phyloP scores from a whole-genome alignment of 2,888 invertebrate genomes.

The Drosophila putrida region DNA sequence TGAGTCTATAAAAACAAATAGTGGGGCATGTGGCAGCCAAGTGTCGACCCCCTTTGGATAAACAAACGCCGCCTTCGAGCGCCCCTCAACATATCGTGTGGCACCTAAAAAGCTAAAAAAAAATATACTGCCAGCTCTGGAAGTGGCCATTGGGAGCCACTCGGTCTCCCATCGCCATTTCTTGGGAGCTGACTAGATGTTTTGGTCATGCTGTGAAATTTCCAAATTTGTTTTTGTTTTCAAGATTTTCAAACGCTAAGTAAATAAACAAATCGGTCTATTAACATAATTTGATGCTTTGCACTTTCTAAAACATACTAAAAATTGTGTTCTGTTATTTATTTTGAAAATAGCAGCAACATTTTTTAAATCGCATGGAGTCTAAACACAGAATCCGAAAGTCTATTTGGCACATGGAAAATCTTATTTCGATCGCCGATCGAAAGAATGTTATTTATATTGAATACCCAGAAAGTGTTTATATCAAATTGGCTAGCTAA shows the following conservation, averaged over 20 bases:
- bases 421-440: neutral
- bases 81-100: conserved; percentile 53
- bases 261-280: conserved; percentile 63
- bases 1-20: conserved; percentile 81
- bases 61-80: conserved; percentile 74
- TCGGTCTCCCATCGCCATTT: conserved; percentile 46
- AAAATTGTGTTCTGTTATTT: conserved; percentile 48
- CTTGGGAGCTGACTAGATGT: neutral
- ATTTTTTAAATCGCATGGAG: conserved; percentile 36
- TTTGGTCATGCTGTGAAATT: conserved; percentile 74
- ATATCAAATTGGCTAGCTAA: neutral
- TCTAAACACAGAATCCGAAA: neutral
- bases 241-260: conserved; percentile 57
- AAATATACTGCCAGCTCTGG: conserved; percentile 8
- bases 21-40: conserved; percentile 60
- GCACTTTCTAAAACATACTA: conserved; percentile 25
- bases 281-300: conserved; percentile 40
- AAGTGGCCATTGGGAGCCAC: conserved; percentile 53
- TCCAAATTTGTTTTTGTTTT: conserved; percentile 63
- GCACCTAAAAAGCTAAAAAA: conserved; percentile 55
- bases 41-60: conserved; percentile 82
- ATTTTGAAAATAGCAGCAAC: conserved; percentile 49
- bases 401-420: conserved; percentile 10
- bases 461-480: conserved; percentile 1
- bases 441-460: conserved; percentile 15